phyloP scores from a whole-genome alignment of 1,140 invertebrate species.

The Araneus ventricosus region DNA sequence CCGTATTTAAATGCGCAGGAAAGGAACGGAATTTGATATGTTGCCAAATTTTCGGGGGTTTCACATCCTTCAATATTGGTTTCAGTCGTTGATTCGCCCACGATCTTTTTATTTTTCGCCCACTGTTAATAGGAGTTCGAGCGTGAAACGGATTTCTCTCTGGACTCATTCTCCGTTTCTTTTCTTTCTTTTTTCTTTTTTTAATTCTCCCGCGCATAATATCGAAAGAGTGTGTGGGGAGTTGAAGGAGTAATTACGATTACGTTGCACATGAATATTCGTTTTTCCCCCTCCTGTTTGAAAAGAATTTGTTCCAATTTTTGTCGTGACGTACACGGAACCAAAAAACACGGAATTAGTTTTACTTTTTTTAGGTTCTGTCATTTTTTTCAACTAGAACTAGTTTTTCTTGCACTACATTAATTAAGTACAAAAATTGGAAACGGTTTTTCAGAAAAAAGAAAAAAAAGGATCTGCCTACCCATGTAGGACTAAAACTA shows the following conservation, averaged over 20 bases:
- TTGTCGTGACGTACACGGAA: background rate
- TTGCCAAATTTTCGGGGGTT: conserved; percentile 73
- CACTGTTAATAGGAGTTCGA: conserved; percentile 56
- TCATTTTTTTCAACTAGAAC: no score
- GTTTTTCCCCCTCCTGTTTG: background rate
- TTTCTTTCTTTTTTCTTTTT: background rate
- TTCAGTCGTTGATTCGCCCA: conserved; percentile 52
- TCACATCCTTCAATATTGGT: conserved; percentile 71
- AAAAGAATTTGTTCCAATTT: conserved; percentile 13
- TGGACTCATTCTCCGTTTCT: background rate
- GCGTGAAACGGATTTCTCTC: conserved; percentile 14
- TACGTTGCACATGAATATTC: background rate
- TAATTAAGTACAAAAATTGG: no score
- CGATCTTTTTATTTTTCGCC: conserved; percentile 38
- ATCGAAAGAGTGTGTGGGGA: background rate
- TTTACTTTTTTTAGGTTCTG: background rate
- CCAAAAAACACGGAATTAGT: background rate
- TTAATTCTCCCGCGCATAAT: conserved; percentile 11
- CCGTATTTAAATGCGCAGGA: conserved; percentile 49
- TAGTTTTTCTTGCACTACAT: no score
- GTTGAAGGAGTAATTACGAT: conserved; percentile 41
- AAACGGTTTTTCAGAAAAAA: no score
- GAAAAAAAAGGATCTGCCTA: no score
- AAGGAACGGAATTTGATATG: conserved; percentile 65
- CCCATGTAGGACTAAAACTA: no score